A percentile compares a stretch with the other conserved stretches of the same genome.
phyloP scores from a whole-genome alignment of 1,140 invertebrate species.

The Lepidurus apus region DNA sequence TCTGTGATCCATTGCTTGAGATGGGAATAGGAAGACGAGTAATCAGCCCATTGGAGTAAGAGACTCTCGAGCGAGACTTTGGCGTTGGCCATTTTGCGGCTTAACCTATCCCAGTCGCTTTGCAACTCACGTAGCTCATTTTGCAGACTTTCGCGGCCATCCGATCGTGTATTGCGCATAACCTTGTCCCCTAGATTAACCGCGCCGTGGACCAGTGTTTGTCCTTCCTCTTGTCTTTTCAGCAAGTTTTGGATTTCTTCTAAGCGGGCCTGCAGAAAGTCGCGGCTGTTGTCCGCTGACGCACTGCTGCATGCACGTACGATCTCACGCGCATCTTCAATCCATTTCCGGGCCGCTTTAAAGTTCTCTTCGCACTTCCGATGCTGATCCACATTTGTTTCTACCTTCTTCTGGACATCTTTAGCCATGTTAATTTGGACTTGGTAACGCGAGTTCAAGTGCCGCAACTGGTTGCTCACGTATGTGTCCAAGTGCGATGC shows the following conservation, averaged over 20 bases:
- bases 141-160: conserved; percentile 82
- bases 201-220: conserved; percentile 79
- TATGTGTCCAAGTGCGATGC: conserved; percentile 83
- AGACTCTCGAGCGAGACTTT: conserved; percentile 89
- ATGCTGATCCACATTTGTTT: conserved; percentile 83
- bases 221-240: conserved; percentile 79
- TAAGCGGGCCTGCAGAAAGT: conserved; percentile 73
- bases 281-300: conserved; percentile 70
- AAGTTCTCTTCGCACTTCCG: conserved; percentile 73
- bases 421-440: conserved; percentile 78
- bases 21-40: conserved; percentile 83
- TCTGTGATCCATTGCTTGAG: conserved; percentile 93
- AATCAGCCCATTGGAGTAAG: conserved; percentile 90
- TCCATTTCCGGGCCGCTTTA: conserved; percentile 76
- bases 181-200: conserved; percentile 91
- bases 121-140: conserved; percentile 83
- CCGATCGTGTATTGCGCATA: conserved; percentile 74
- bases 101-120: conserved; percentile 84
- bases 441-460: conserved; percentile 85
- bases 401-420: conserved; percentile 86
- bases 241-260: conserved; percentile 70
- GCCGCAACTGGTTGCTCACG: conserved; percentile 81
- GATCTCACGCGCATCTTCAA: conserved; percentile 76
- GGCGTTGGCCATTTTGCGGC: conserved; percentile 84
- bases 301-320: conserved; percentile 72